A percentile compares a stretch with the other conserved stretches of the same genome.
Evolutionary conservation across 2,888 invertebrate genomes (phyloP).

Genomic region (Frankliniella fusca): DNA sequence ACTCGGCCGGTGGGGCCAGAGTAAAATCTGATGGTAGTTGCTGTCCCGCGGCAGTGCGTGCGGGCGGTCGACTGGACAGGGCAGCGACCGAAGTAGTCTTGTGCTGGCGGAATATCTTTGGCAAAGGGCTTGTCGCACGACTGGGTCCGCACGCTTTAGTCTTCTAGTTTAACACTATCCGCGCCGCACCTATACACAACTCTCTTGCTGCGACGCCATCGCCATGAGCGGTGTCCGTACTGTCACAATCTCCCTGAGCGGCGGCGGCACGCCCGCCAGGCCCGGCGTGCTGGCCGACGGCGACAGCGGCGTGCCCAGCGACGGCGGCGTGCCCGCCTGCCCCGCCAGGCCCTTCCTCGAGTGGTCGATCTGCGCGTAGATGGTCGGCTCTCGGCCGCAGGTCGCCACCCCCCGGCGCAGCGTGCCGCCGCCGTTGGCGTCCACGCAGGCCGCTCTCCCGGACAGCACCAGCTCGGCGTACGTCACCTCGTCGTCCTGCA

Average conservation of each 20-base stretch:
- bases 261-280: slow-evolving; percentile 34
- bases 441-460: slow-evolving; percentile 52
- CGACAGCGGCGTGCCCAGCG: slow-evolving; percentile 41
- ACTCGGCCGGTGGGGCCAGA: too few species aligned
- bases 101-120: too few species aligned
- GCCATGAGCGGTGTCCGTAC: slow-evolving; percentile 67
- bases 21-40: too few species aligned
- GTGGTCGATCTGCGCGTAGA: slow-evolving; percentile 72
- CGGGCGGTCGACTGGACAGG: too few species aligned
- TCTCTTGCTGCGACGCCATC: slow-evolving; percentile 65
- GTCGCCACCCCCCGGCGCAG: slow-evolving; percentile 52
- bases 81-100: too few species aligned
- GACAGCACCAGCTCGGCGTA: slow-evolving; percentile 59
- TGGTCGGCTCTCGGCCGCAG: slow-evolving; percentile 55
- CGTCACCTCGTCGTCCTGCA: slow-evolving; percentile 54
- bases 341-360: slow-evolving; percentile 49
- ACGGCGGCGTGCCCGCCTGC: slow-evolving; percentile 38
- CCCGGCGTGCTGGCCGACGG: slow-evolving; percentile 42
- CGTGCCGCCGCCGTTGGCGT: slow-evolving; percentile 48
- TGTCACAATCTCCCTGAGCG: slow-evolving; percentile 61
- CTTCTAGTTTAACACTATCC: not conserved
- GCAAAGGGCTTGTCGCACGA: too few species aligned
- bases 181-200: slow-evolving; percentile 54
- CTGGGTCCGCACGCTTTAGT: not conserved
- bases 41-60: too few species aligned